phyloP scores from a whole-genome alignment of 2,888 invertebrate genomes.

The Zelleria hepariella region DNA sequence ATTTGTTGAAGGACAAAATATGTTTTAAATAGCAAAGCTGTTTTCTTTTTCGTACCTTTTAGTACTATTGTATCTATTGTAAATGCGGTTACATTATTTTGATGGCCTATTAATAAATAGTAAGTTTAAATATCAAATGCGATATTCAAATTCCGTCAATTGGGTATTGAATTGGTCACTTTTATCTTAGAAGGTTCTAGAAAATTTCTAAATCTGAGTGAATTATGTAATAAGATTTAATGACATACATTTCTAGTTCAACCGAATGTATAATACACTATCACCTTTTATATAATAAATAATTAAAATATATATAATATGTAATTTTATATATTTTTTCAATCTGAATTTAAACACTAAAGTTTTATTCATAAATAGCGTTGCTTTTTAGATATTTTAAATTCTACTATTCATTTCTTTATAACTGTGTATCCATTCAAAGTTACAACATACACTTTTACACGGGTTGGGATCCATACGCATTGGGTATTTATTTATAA shows the following conservation, averaged over 20 bases:
- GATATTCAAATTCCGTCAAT: constrained; percentile 45
- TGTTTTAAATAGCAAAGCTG: constrained; percentile 32
- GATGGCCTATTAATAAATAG: constrained; percentile 24
- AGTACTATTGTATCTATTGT: constrained; percentile 34
- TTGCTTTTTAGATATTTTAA: constrained; percentile 52
- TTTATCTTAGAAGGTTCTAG: constrained; percentile 26
- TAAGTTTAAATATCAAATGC: constrained; percentile 33
- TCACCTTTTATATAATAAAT: constrained; percentile 38
- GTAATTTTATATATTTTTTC: constrained; percentile 23
- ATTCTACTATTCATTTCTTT: constrained; percentile 14
- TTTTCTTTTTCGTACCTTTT: constrained; percentile 28
- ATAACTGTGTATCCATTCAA: constrained; percentile 1
- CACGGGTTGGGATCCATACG: background rate
- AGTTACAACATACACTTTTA: constrained; percentile 1
- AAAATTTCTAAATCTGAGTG: constrained; percentile 34
- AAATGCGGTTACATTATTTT: constrained; percentile 50
- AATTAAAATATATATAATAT: constrained; percentile 35
- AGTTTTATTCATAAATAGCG: constrained; percentile 63
- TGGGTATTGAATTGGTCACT: constrained; percentile 51
- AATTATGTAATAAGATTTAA: constrained; percentile 27
- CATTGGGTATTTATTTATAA: background rate
- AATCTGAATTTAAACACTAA: constrained; percentile 64
- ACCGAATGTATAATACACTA: constrained; percentile 58
- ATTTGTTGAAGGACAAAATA: constrained; percentile 19
- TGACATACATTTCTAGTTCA: constrained; percentile 58